A percentile compares a stretch with the other conserved stretches of the same genome.
These are phyloP conservation scores for Melozone crissalis DNA, from an alignment of 2,113 vertebrate species.

Conservation along the genomic window DNA sequence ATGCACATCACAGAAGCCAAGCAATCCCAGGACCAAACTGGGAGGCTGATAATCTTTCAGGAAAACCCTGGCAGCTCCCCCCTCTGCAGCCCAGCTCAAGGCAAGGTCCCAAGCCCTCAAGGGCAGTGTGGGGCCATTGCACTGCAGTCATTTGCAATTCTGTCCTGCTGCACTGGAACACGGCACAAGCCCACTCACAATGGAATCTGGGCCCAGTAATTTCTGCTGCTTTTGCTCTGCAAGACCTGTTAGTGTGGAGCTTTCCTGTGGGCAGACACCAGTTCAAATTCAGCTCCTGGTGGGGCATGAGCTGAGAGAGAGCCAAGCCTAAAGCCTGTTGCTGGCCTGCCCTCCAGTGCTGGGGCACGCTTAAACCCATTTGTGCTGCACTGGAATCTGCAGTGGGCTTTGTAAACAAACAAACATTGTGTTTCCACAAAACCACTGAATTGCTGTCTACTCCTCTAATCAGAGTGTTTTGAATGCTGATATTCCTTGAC, in stretches of 20 bases:
- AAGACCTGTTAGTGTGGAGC: neutral
- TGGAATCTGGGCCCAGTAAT: neutral
- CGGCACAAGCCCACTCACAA: neutral
- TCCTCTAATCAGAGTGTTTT: neutral
- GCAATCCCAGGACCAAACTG: neutral
- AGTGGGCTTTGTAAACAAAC: constrained; percentile 29
- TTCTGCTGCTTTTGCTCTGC: neutral
- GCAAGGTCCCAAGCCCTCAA: neutral
- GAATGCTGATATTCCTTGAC: constrained; percentile 32
- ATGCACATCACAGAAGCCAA: neutral
- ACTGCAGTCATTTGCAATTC: neutral
- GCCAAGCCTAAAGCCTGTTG: neutral
- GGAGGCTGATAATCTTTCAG: neutral
- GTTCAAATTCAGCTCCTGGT: neutral
- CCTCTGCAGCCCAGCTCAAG: neutral
- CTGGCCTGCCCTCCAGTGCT: neutral
- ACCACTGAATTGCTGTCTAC: constrained; percentile 1
- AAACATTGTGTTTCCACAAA: constrained; percentile 6
- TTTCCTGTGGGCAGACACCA: neutral
- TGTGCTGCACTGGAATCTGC: neutral
- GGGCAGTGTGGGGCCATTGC: accelerated
- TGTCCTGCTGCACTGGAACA: neutral
- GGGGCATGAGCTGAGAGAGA: neutral
- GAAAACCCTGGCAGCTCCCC: neutral
- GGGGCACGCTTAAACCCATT: neutral